Evolutionary conservation across 1,140 invertebrate species (phyloP).

Genomic region (Oreohelix idahoensis): DNA sequence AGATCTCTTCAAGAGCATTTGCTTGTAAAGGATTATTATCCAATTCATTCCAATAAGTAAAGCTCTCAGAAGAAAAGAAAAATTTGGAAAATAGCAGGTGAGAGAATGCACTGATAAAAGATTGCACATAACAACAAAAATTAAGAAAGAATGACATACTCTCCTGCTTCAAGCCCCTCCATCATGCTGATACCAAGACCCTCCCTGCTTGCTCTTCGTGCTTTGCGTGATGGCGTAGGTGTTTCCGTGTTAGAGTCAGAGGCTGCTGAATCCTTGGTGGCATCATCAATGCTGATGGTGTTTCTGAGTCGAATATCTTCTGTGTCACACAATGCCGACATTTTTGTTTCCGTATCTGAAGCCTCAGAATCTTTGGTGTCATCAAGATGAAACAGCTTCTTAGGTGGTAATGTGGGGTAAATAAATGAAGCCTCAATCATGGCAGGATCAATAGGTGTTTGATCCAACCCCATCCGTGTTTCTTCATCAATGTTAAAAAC

Average conservation of each 20-base stretch:
- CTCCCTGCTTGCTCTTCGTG: conserved; percentile 10
- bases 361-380: conserved; percentile 37
- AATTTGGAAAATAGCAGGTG: too few species aligned
- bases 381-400: conserved; percentile 28
- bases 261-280: conserved; percentile 31
- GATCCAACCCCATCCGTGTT: conserved; percentile 45
- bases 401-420: conserved; percentile 22
- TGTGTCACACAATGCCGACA: conserved; percentile 24
- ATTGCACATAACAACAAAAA: background rate
- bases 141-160: conserved; percentile 23
- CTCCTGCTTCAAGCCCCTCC: background rate
- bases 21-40: too few species aligned
- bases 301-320: conserved; percentile 38
- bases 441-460: conserved; percentile 7
- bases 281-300: conserved; percentile 41
- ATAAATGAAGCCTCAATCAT: conserved; percentile 4
- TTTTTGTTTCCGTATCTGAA: conserved; percentile 38
- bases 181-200: conserved; percentile 11
- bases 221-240: conserved; percentile 40
- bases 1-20: too few species aligned
- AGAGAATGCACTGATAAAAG: too few species aligned
- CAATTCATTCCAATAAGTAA: too few species aligned
- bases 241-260: conserved; percentile 39
- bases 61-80: too few species aligned
- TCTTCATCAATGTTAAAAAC: conserved; percentile 49